A percentile compares a stretch with the other conserved stretches of the same genome.
Conservation (phyloP, 2,888 invertebrate genomes). For the Apotomis betuletana region DNA sequence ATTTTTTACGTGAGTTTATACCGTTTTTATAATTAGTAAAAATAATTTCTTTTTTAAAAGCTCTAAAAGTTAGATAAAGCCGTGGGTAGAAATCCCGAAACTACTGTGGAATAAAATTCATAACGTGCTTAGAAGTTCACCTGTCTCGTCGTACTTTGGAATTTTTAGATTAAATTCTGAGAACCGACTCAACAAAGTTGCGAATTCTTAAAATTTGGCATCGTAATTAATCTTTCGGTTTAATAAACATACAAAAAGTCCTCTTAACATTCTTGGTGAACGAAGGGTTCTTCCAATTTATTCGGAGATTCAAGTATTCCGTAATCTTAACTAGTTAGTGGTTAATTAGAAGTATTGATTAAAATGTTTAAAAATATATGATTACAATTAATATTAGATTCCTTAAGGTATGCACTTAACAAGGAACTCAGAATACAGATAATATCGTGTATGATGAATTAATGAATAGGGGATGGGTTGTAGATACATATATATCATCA, state of each 20-base stretch:
- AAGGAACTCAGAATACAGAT: too few relatives aligned
- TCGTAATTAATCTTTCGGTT: conserved; percentile 78
- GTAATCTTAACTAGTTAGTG: not conserved
- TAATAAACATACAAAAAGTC: conserved; percentile 70
- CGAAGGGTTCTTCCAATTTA: conserved; percentile 19
- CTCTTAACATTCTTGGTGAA: conserved; percentile 25
- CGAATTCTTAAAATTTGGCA: conserved; percentile 78
- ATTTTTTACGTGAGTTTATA: too few relatives aligned
- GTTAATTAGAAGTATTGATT: not conserved
- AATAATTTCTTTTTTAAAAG: conserved; percentile 55
- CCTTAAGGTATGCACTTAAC: too few relatives aligned
- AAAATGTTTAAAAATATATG: too few relatives aligned
- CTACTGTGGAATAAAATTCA: conserved; percentile 77
- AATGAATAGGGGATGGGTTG: too few relatives aligned
- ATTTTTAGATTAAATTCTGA: conserved; percentile 83
- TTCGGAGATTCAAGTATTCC: conserved; percentile 6
- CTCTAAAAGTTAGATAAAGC: conserved; percentile 71
- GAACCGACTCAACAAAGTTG: conserved; percentile 76
- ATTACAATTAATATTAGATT: too few relatives aligned
- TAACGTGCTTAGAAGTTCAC: conserved; percentile 82
- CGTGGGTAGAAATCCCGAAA: conserved; percentile 77
- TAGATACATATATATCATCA: too few relatives aligned
- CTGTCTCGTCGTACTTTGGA: conserved; percentile 82
- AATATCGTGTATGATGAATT: too few relatives aligned
- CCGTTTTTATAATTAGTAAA: too few relatives aligned